These are phyloP conservation scores for Agrenia bidenticulata DNA, from an alignment of 2,888 invertebrate species.

Conservation along the genomic window DNA sequence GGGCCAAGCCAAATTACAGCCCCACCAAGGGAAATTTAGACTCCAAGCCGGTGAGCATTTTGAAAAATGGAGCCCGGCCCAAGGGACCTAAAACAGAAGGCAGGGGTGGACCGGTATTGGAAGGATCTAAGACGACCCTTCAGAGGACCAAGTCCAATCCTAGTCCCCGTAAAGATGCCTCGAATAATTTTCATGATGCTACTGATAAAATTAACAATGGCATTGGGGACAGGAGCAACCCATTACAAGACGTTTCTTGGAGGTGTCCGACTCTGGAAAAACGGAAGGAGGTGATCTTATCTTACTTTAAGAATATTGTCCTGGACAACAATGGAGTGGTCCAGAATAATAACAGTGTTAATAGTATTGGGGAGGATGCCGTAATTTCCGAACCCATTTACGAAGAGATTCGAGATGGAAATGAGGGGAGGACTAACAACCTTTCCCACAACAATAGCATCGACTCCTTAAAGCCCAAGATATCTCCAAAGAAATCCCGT, in stretches of 20 bases:
- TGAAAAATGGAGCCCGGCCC: not conserved
- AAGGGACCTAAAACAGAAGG: not conserved
- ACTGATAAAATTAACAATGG: no score
- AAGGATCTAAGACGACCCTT: not conserved
- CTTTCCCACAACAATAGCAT: conserved; percentile 9
- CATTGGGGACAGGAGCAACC: no score
- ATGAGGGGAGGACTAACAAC: no score
- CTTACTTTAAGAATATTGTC: conserved; percentile 41
- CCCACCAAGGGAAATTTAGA: not conserved
- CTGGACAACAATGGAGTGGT: conserved; percentile 2
- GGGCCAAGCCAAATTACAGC: no score
- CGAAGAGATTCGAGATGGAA: conserved; percentile 40
- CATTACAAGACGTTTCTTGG: conserved; percentile 44
- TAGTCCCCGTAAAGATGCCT: not conserved
- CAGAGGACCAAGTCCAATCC: conserved; percentile 15
- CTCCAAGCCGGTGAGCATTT: not conserved
- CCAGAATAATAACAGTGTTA: no score
- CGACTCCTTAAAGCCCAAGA: conserved; percentile 40
- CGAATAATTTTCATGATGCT: not conserved
- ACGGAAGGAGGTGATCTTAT: conserved; percentile 39
- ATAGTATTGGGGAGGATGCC: no score
- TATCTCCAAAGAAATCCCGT: conserved; percentile 39
- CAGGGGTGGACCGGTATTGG: not conserved
- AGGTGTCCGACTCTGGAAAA: conserved; percentile 44
- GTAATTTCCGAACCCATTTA: conserved; percentile 39